Evolutionary conservation across 2,888 invertebrate genomes (phyloP).

Genomic region (Choristoneura rosaceana): DNA sequence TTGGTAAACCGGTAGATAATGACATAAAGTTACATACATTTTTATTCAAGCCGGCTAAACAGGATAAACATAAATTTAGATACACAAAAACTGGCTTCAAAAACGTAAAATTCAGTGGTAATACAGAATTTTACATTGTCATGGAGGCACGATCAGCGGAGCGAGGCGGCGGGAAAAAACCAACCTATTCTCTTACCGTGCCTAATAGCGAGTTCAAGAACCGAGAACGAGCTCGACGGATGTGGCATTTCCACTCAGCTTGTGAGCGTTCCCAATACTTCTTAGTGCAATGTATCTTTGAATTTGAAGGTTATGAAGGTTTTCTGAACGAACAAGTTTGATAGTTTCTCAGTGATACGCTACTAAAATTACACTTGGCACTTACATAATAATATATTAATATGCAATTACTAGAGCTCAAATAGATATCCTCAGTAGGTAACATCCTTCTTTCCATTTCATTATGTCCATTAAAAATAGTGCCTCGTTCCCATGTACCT

Average conservation of each 20-base stretch:
- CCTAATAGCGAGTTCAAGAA: conserved; percentile 51
- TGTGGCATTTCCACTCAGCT: conserved; percentile 42
- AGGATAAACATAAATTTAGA: conserved; percentile 33
- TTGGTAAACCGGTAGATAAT: conserved; percentile 6
- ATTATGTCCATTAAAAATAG: conserved; percentile 27
- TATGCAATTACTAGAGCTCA: background rate
- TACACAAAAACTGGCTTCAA: conserved; percentile 36
- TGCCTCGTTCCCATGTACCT: conserved; percentile 58
- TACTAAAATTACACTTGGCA: too few relatives aligned
- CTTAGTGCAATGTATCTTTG: background rate
- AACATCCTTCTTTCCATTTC: background rate
- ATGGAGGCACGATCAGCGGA: conserved; percentile 65
- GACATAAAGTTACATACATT: conserved; percentile 3
- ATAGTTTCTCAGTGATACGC: background rate
- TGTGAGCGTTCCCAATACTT: conserved; percentile 6
- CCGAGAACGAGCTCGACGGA: conserved; percentile 45
- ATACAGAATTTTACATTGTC: conserved; percentile 67
- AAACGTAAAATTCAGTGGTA: conserved; percentile 47
- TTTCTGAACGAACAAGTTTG: background rate
- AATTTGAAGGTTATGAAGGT: background rate
- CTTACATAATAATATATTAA: too few relatives aligned
- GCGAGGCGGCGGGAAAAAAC: conserved; percentile 68
- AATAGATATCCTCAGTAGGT: background rate
- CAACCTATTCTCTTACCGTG: conserved; percentile 57
- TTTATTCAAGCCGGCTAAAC: conserved; percentile 6